Evolutionary conservation across 35 echinoderm and acorn worm genomes (phyloP).

Genomic region (Heliocidaris erythrogramma): DNA sequence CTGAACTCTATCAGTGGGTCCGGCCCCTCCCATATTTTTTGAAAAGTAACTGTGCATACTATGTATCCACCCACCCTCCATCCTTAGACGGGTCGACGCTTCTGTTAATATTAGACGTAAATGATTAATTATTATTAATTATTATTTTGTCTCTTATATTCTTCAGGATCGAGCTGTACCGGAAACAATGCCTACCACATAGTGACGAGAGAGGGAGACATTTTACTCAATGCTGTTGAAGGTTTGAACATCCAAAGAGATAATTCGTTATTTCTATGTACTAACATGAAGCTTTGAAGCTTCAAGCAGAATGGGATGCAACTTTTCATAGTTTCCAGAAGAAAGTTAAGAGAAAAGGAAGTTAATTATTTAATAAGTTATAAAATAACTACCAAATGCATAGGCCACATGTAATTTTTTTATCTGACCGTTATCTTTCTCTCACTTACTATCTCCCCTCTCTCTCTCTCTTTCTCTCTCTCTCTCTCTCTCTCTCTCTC

Average conservation of each 20-base stretch:
- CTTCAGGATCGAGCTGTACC: background rate
- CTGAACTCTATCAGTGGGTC: too few relatives aligned
- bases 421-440: too few relatives aligned
- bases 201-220: background rate
- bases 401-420: too few relatives aligned
- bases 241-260: background rate
- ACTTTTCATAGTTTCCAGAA: background rate
- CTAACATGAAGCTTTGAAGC: background rate
- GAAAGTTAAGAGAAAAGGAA: background rate
- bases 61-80: too few relatives aligned
- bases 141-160: too few relatives aligned
- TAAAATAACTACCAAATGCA: background rate
- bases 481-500: background rate
- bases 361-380: too few relatives aligned
- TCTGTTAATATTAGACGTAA: too few relatives aligned
- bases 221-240: conserved; percentile 22
- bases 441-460: background rate
- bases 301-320: background rate
- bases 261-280: background rate
- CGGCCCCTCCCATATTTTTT: too few relatives aligned
- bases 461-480: background rate
- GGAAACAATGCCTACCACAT: background rate
- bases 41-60: too few relatives aligned
- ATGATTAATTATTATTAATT: too few relatives aligned
- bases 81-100: background rate